Percentiles rank a stretch among this genome's conserved stretches.
Conservation (phyloP, 2,797 vertebrate species). For the Pseudotriccus pelzelni region DNA sequence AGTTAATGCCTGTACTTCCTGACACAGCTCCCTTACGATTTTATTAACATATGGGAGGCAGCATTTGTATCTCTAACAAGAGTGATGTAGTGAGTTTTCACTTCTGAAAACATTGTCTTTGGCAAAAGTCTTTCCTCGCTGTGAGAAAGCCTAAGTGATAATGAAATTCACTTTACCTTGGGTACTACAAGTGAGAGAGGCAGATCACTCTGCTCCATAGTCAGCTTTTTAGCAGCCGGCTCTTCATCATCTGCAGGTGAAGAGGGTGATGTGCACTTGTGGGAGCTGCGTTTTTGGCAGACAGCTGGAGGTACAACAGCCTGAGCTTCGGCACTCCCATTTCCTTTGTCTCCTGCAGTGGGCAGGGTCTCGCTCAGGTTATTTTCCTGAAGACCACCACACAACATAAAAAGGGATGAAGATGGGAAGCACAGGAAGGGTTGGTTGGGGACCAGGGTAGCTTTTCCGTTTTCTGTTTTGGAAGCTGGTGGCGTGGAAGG, state of each 20-base stretch:
- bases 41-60: neutral
- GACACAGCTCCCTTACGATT: neutral
- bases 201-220: constrained; percentile 26
- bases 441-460: constrained; percentile 55
- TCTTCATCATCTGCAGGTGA: constrained; percentile 17
- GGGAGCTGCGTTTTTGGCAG: constrained; percentile 63
- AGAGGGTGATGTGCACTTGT: neutral
- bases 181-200: constrained; percentile 73
- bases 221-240: constrained; percentile 69
- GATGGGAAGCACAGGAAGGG: constrained; percentile 86
- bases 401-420: constrained; percentile 87
- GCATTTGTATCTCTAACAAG: neutral
- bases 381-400: constrained; percentile 65
- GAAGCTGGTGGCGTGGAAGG: neutral
- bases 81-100: neutral
- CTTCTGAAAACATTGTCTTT: neutral
- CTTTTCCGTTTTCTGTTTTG: constrained; percentile 44
- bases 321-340: constrained; percentile 19
- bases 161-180: constrained; percentile 69
- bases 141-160: neutral
- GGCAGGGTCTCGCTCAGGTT: neutral
- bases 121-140: neutral
- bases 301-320: neutral
- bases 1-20: neutral
- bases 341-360: neutral